Evolutionary conservation across 2,888 invertebrate genomes (phyloP), one percentile per base, ranked within the genome.

Genomic region (Lycophotia porphyrea): DNA sequence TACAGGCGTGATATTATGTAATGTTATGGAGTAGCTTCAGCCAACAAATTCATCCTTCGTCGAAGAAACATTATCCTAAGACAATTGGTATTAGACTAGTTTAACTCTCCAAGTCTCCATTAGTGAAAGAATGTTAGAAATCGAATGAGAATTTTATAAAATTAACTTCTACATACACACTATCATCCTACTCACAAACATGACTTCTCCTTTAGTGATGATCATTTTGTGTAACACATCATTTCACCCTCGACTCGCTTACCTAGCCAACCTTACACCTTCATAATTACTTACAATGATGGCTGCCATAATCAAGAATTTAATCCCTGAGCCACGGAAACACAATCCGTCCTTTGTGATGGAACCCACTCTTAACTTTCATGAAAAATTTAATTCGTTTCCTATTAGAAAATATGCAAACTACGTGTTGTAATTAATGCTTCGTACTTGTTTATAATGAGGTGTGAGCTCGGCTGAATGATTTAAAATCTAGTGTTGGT

Each of bases 311-410:
- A 78, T 77, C 81, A 81, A 79, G 79, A 78, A 80, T 71, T 65
- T 76, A 81, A 83, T 80, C 67, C 65, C 66, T 55, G 47, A 68
- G 36, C 64, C 55, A 76, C 76, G 58, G 65, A 63, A 84, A 68
- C 60, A 80, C 77, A 73, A 76, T 81, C 74, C 73, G 49, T 74
- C 79, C 82, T 86, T 84, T 80, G 76, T 83, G 67, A 80, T 63
- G 70, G 68, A 78, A 73, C 74, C 76, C 70, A 81, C 81, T 78
- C 78, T 82, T 82, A 86, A 84, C 81, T 80, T 81, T 73, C 77
- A 80, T 78, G 66, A 69, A 77, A 87, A 84, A 78, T 85, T 82
- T 87, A 87, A 88, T 86, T 86, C 81, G 86, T 83, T 85, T 87
- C 69, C 81, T 76, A 86, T 84, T 80, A 80, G 72, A 82, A 87